Conservation (phyloP, 2,888 invertebrate species). For the Calameuta filiformis region DNA sequence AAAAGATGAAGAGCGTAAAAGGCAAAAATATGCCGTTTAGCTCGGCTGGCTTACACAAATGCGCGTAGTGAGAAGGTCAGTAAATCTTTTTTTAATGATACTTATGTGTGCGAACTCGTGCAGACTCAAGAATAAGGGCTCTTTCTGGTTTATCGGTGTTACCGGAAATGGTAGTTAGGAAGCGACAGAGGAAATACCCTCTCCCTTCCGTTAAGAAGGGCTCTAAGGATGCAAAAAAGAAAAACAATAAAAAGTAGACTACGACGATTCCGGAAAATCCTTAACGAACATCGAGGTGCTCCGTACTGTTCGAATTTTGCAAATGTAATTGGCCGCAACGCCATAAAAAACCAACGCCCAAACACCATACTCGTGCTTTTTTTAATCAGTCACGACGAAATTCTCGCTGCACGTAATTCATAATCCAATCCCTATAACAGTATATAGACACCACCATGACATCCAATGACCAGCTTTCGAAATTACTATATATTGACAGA, state of each 20-base stretch:
- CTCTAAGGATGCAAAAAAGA: background rate
- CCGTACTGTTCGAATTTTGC: background rate
- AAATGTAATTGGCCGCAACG: background rate
- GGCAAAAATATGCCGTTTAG: background rate
- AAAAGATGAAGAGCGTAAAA: background rate
- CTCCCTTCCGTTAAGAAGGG: background rate
- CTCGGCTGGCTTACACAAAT: background rate
- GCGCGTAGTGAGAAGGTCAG: background rate
- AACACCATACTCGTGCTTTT: background rate
- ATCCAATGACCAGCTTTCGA: background rate
- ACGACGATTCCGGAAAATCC: background rate
- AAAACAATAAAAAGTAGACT: background rate
- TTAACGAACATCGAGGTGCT: background rate
- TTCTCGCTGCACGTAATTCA: background rate
- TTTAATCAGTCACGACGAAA: background rate
- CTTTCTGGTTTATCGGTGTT: background rate
- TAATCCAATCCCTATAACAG: background rate
- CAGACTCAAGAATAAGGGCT: background rate
- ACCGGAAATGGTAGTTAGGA: background rate
- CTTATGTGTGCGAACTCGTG: background rate
- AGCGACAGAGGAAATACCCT: background rate
- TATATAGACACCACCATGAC: background rate
- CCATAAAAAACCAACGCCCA: background rate
- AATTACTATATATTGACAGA: background rate
- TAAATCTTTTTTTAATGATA: background rate